These are phyloP conservation scores for Limonius californicus DNA, from an alignment of 1,140 invertebrate species.

Conservation along the genomic window DNA sequence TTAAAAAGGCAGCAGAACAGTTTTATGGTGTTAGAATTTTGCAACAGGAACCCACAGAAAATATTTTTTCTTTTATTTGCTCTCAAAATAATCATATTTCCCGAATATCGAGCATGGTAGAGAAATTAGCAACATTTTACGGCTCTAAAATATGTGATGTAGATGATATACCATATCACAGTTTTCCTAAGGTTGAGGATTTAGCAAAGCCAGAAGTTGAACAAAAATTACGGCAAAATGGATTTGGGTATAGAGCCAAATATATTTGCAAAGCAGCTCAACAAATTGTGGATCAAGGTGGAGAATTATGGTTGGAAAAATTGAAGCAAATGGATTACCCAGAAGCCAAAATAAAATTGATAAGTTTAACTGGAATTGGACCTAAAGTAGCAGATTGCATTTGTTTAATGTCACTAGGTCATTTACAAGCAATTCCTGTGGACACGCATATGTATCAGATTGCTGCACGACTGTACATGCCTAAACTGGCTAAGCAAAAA, in stretches of 20 bases:
- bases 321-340: constrained; percentile 67
- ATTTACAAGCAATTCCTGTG: constrained; percentile 85
- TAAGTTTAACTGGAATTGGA: constrained; percentile 80
- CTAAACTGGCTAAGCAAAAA: constrained; percentile 72
- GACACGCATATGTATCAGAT: constrained; percentile 97
- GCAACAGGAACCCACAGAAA: constrained; percentile 89
- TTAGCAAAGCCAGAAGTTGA: constrained; percentile 65
- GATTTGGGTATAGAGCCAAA: constrained; percentile 91
- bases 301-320: constrained; percentile 65
- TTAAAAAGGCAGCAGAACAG: constrained; percentile 61
- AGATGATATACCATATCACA: constrained; percentile 65
- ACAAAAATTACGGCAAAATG: constrained; percentile 65
- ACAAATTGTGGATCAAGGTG: constrained; percentile 63
- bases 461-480: constrained; percentile 75
- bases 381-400: constrained; percentile 98
- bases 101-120: constrained; percentile 86
- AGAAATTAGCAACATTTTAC: constrained; percentile 81
- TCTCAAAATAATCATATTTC: constrained; percentile 96
- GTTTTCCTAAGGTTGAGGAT: constrained; percentile 74
- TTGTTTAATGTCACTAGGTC: constrained; percentile 92
- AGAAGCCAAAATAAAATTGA: constrained; percentile 69
- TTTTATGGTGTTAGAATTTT: constrained; percentile 86
- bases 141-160: constrained; percentile 69
- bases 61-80: constrained; percentile 94
- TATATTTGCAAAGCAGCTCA: constrained; percentile 75